Base-by-base conservation (phyloP, 2,113 vertebrate genomes). In the Neoarius graeffei region DNA sequence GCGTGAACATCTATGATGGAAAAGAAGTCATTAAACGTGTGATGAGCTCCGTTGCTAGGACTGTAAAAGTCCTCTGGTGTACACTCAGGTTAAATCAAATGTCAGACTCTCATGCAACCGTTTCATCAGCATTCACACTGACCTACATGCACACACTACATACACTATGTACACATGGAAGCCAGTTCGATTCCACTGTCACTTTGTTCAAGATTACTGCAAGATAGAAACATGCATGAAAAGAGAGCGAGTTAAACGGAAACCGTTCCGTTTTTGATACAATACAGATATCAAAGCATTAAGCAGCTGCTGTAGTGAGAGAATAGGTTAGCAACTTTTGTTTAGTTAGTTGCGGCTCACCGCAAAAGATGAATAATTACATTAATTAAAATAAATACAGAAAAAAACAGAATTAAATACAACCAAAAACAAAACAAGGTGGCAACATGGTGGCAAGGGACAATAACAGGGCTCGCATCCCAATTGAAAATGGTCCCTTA, bases 1-100 rank as follows among this genome's bases (percentile, higher is more conserved):
- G 67, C 0, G 11, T 74, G 52, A 85, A 85, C 80, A 82, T 62
- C 66, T 42, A 59, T 74, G 84, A 85, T 85, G 67, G 84, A 74
- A 74, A 57, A 42, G n/a, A 74, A 73, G 5, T 74, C 52, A 74
- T 85, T 85, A 73, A 85, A 85, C 5, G 66, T 30, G 50, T 30
- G 64, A 84, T 57, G 66, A 48, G 48, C 66, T 27, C 7, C 17
- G 19, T 7, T 69, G 52, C 64, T 3, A 62, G 80, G 59, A 82
- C 25, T 48, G 57, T 62, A 62, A 82, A 82, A 62, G 59, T 59
- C 79, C 17, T 20, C 56, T 62, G 59, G 30, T 82, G 30, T 23
- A 42, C 14, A 59, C 30, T 60, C 35, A 48, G 59, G 35, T 82
- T 42, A 82, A 82, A 62, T 62, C 57, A 62, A 62, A 82, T 48